Conservation (phyloP, 2,113 vertebrate species). For the Saccopteryx bilineata region DNA sequence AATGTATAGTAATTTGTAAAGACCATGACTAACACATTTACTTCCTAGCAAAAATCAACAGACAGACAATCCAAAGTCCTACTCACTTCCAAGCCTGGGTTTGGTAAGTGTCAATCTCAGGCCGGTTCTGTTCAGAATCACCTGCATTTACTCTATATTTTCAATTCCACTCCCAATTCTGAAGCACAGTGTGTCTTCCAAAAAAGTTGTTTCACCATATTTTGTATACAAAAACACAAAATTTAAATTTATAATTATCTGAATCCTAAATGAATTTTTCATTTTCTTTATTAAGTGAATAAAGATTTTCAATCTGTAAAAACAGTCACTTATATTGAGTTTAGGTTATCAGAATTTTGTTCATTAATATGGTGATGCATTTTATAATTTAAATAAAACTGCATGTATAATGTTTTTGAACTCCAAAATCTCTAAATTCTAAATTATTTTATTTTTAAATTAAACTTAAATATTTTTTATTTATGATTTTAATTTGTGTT, state of each 20-base stretch:
- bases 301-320: not conserved
- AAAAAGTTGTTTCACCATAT: not conserved
- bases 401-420: not conserved
- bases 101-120: rapidly evolving
- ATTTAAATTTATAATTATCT: not conserved
- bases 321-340: slow-evolving; percentile 26
- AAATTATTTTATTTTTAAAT: not conserved
- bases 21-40: not conserved
- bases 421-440: not conserved
- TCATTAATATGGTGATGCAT: not conserved
- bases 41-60: not conserved
- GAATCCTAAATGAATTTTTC: slow-evolving; percentile 1
- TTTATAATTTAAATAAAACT: slow-evolving; percentile 57
- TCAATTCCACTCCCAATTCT: not conserved
- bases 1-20: not conserved
- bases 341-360: slow-evolving; percentile 6
- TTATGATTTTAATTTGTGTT: too few species aligned
- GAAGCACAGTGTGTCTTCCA: not conserved
- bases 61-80: not conserved
- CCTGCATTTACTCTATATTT: not conserved
- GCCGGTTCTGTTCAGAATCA: not conserved
- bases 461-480: not conserved
- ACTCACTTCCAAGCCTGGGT: not conserved
- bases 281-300: slow-evolving; percentile 10
- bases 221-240: not conserved